Conservation (phyloP, 2,888 invertebrate genomes). For the Mimas tiliae region DNA sequence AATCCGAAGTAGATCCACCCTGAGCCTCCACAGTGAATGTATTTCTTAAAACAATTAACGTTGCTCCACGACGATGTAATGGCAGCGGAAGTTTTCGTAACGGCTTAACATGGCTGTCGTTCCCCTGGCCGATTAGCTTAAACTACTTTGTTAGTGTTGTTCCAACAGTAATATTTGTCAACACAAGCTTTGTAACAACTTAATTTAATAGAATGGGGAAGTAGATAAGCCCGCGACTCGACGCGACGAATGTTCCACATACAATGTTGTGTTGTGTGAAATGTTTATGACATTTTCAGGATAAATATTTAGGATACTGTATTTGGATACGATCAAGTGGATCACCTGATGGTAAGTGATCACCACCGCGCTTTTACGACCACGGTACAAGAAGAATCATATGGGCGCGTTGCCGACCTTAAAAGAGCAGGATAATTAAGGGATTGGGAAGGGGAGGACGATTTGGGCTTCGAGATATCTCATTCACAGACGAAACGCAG, state of each 20-base stretch:
- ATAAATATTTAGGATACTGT: too few species aligned
- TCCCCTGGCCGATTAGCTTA: slow-evolving; percentile 47
- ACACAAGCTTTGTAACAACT: slow-evolving; percentile 35
- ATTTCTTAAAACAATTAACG: slow-evolving; percentile 61
- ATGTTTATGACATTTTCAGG: not conserved
- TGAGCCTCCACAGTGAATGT: slow-evolving; percentile 48
- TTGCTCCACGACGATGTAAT: slow-evolving; percentile 44
- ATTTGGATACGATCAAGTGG: too few species aligned
- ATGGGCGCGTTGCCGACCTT: too few species aligned
- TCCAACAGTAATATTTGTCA: slow-evolving; percentile 42
- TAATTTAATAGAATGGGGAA: slow-evolving; percentile 36
- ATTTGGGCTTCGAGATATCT: too few species aligned
- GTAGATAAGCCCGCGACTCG: slow-evolving; percentile 29
- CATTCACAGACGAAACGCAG: too few species aligned
- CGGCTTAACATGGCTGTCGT: slow-evolving; percentile 52
- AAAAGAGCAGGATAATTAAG: too few species aligned
- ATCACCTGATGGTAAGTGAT: too few species aligned
- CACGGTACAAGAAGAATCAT: too few species aligned
- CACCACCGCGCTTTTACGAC: too few species aligned
- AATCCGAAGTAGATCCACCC: slow-evolving; percentile 37
- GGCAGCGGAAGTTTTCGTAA: slow-evolving; percentile 49
- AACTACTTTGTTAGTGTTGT: slow-evolving; percentile 50
- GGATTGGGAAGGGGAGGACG: too few species aligned
- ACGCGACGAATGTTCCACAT: slow-evolving; percentile 11
- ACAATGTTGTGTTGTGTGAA: not conserved